Evolutionary conservation across 1,140 invertebrate species (phyloP), one percentile per base, ranked within the genome.

Genomic region (Anagrus nilaparvatae): DNA sequence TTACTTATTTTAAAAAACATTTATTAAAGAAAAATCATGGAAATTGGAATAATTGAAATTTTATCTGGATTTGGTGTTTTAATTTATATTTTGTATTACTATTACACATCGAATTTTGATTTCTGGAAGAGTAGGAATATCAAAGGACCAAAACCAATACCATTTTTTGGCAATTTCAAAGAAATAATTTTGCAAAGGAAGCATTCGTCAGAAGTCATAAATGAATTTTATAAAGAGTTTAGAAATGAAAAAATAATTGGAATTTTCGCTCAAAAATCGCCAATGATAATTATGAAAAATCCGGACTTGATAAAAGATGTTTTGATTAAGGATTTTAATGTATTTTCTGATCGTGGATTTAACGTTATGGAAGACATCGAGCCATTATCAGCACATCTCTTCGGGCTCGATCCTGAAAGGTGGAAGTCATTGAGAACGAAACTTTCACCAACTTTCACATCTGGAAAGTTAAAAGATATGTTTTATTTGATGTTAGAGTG

Each of bases 361-460:
- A 58, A 61, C 29, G 58, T 63, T 20, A 66, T 70, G 35, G 60
- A 65, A 14, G 49, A 66, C 13, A 54, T 52, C 25, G 64, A 74
- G 50, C 71, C 69, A 0, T 44, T 74, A 0, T 59, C 64, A 17
- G 41, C 44, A 9, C 43, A 53, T 16, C 36, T 67, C 10, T 53
- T 60, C 18, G 41, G 49, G 19, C 19, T 48, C 4, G 51, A 53
- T 42, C 32, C 27, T 24, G 36, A 47, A 0, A 30, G 18, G 27
- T 70, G 67, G 67, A 58, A 54, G 46, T 31, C 50, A 17, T 40
- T 63, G 0, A 50, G 69, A 30, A 44, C 40, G 9, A 61, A 58
- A 2, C 12, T 42, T 7, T 23, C 31, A 4, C 40, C 40, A 7
- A 16, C n/a, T 14, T 42, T 42, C 18, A 27, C 14, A 39, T 59